These are phyloP conservation scores for Daktulosphaira vitifoliae DNA, from an alignment of 1,140 invertebrate species.

Conservation along the genomic window DNA sequence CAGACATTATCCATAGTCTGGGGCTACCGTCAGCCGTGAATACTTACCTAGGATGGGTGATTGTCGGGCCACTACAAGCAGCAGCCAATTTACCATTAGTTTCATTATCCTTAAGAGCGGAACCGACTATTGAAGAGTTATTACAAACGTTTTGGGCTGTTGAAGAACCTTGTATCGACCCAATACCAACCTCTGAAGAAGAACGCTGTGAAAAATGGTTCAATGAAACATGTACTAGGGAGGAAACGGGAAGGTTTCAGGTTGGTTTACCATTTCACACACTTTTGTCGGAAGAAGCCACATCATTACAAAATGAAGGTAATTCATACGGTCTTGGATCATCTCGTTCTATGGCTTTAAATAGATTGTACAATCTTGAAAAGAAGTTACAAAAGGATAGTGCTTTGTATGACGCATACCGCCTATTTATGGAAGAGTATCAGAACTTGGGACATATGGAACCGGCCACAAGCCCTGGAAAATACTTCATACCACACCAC, in stretches of 20 bases:
- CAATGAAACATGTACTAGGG: background rate
- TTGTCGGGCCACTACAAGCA: too few relatives aligned
- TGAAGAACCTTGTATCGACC: background rate
- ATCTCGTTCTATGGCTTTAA: background rate
- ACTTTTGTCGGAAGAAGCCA: background rate
- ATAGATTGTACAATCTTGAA: background rate
- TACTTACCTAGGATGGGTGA: too few relatives aligned
- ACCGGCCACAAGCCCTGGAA: too few relatives aligned
- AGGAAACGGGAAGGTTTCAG: background rate
- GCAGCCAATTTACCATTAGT: too few relatives aligned
- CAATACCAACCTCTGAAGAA: background rate
- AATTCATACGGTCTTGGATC: background rate
- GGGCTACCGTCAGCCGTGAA: too few relatives aligned
- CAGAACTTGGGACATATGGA: too few relatives aligned
- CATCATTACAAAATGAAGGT: background rate
- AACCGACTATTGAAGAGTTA: background rate
- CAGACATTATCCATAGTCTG: background rate
- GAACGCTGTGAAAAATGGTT: constrained; percentile 5
- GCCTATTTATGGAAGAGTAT: background rate
- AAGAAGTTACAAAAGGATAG: background rate
- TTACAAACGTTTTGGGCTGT: background rate
- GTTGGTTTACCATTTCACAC: background rate
- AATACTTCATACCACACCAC: too few relatives aligned
- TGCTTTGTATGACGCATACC: background rate
- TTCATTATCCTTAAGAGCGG: too few relatives aligned